Conservation (phyloP, 2,888 invertebrate genomes). For the Chamaedrilus cognettii region DNA sequence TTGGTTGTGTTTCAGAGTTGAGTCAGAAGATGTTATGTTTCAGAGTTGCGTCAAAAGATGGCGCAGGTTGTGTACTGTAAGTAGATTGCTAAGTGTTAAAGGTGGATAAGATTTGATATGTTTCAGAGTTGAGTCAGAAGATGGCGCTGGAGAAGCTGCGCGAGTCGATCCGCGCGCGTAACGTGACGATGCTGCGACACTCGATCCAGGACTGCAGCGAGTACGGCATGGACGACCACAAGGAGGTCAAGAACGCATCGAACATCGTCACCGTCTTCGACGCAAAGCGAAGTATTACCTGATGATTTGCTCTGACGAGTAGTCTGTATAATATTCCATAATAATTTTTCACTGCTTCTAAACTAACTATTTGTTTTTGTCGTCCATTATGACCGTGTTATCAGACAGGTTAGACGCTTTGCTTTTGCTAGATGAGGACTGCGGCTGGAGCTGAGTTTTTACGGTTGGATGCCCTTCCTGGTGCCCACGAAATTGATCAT, state of each 20-base stretch:
- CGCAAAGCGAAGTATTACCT: slow-evolving; percentile 12
- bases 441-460: too few relatives aligned
- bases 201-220: slow-evolving; percentile 19
- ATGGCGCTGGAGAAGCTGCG: slow-evolving; percentile 13
- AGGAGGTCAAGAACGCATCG: slow-evolving; percentile 20
- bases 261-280: slow-evolving; percentile 16
- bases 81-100: too few relatives aligned
- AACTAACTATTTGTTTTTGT: not conserved
- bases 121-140: slow-evolving; percentile 10
- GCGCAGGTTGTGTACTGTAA: too few relatives aligned
- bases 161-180: slow-evolving; percentile 16
- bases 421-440: too few relatives aligned
- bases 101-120: too few relatives aligned
- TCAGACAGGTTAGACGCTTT: too few relatives aligned
- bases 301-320: not conserved
- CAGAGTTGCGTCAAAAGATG: too few relatives aligned
- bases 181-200: slow-evolving; percentile 15
- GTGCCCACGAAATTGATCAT: too few relatives aligned
- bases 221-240: slow-evolving; percentile 14
- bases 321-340: not conserved
- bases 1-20: too few relatives aligned
- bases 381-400: not conserved
- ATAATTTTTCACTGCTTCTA: not conserved
- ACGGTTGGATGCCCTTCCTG: too few relatives aligned
- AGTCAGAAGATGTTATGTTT: too few relatives aligned